phyloP scores from a whole-genome alignment of 2,113 vertebrate genomes.

The Pluvialis apricaria region DNA sequence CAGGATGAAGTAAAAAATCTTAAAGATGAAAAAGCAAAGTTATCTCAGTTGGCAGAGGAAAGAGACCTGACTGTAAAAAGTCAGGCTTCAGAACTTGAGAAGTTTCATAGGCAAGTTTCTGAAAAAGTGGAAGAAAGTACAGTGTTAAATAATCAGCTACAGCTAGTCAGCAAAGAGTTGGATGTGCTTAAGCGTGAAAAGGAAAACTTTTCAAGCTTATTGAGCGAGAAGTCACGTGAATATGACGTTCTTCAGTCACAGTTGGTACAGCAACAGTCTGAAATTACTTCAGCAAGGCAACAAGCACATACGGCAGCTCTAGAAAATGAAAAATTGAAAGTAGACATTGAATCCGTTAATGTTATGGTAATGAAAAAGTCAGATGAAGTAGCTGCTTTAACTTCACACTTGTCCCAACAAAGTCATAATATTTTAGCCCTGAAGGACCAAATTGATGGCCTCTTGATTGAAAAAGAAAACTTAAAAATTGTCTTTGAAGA shows the following conservation, averaged over 20 bases:
- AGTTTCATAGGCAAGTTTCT: slow-evolving; percentile 64
- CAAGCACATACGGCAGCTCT: slow-evolving; percentile 62
- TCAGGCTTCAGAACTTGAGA: slow-evolving; percentile 54
- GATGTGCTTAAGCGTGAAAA: slow-evolving; percentile 70
- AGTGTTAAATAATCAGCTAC: slow-evolving; percentile 68
- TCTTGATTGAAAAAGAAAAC: slow-evolving; percentile 62
- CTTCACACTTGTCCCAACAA: slow-evolving; percentile 59
- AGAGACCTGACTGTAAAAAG: slow-evolving; percentile 63
- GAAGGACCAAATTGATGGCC: slow-evolving; percentile 60
- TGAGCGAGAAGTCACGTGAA: slow-evolving; percentile 64
- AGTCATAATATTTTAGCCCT: slow-evolving; percentile 63
- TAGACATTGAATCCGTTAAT: slow-evolving; percentile 66
- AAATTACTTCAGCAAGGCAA: slow-evolving; percentile 65
- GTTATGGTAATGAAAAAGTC: slow-evolving; percentile 38
- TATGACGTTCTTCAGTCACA: slow-evolving; percentile 61
- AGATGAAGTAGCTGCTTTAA: slow-evolving; percentile 67
- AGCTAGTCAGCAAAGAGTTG: slow-evolving; percentile 59
- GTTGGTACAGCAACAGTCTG: slow-evolving; percentile 47
- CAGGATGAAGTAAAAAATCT: slow-evolving; percentile 68
- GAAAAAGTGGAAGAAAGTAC: slow-evolving; percentile 66
- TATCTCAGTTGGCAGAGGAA: slow-evolving; percentile 60
- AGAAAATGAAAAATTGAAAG: slow-evolving; percentile 74
- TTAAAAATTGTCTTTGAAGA: slow-evolving; percentile 59
- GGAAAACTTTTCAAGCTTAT: slow-evolving; percentile 23
- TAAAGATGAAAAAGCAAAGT: slow-evolving; percentile 44